A percentile compares a stretch with the other conserved stretches of the same genome.
phyloP scores from a whole-genome alignment of 2,113 vertebrate species.

The Carollia perspicillata region DNA sequence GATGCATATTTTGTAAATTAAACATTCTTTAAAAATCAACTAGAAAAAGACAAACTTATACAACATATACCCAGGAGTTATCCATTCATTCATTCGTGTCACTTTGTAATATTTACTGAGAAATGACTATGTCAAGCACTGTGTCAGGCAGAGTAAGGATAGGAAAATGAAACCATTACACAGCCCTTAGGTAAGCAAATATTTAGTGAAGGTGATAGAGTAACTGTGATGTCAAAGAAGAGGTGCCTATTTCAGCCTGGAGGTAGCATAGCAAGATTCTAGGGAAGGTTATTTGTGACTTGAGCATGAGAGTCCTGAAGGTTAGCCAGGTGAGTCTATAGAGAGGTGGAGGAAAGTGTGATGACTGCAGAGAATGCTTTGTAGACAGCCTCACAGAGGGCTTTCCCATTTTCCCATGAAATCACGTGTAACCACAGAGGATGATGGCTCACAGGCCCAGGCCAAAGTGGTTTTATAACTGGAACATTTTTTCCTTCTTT shows the following conservation, averaged over 20 bases:
- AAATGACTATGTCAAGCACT: background rate
- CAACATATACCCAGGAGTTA: background rate
- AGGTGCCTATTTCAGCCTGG: background rate
- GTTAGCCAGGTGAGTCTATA: background rate
- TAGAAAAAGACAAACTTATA: background rate
- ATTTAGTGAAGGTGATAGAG: background rate
- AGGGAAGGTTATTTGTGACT: background rate
- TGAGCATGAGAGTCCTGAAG: background rate
- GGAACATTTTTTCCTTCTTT: background rate
- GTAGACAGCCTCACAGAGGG: accelerated
- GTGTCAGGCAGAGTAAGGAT: background rate
- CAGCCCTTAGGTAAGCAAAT: background rate
- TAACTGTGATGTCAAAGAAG: background rate
- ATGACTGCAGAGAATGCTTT: background rate
- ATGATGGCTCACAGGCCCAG: background rate
- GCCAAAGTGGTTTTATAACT: background rate
- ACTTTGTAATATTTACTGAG: background rate
- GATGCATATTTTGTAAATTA: background rate
- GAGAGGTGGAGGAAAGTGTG: background rate
- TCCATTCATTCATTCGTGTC: background rate
- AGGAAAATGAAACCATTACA: background rate
- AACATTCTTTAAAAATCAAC: background rate
- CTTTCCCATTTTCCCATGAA: background rate
- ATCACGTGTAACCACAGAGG: background rate
- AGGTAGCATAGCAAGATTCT: background rate